These are phyloP conservation scores for Armadillidium nasatum DNA, from an alignment of 1,140 invertebrate genomes.

Conservation along the genomic window DNA sequence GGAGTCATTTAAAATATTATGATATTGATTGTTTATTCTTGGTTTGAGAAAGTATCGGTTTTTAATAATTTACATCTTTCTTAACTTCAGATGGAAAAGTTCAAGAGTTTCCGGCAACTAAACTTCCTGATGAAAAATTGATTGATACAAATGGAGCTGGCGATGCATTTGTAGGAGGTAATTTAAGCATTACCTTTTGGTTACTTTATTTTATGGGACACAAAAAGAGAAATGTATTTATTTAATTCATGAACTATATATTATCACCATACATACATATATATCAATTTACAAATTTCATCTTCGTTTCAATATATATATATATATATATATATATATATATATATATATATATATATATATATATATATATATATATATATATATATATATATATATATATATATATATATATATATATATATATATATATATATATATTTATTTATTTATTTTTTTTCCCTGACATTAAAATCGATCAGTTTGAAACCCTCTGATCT, in stretches of 20 bases:
- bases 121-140: slow-evolving; percentile 69
- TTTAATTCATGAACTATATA: not conserved
- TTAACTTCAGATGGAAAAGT: slow-evolving; percentile 57
- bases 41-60: not conserved
- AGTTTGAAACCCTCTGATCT: too few species aligned
- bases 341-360: slow-evolving; percentile 26
- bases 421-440: too few species aligned
- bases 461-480: too few species aligned
- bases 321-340: slow-evolving; percentile 16
- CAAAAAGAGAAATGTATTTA: not conserved
- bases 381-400: too few species aligned
- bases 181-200: slow-evolving; percentile 30
- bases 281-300: slow-evolving; percentile 9
- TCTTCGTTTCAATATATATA: not conserved
- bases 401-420: too few species aligned
- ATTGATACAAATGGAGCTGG: slow-evolving; percentile 98
- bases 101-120: slow-evolving; percentile 66
- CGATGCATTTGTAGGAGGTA: slow-evolving; percentile 94
- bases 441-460: too few species aligned
- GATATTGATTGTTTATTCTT: not conserved
- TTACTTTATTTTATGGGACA: slow-evolving; percentile 12
- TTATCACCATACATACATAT: not conserved
- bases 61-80: not conserved
- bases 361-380: slow-evolving; percentile 7
- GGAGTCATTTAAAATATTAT: slow-evolving; percentile 19